These are phyloP conservation scores for Pseudomyrmex concolor DNA, from an alignment of 1,140 invertebrate species.

Conservation along the genomic window DNA sequence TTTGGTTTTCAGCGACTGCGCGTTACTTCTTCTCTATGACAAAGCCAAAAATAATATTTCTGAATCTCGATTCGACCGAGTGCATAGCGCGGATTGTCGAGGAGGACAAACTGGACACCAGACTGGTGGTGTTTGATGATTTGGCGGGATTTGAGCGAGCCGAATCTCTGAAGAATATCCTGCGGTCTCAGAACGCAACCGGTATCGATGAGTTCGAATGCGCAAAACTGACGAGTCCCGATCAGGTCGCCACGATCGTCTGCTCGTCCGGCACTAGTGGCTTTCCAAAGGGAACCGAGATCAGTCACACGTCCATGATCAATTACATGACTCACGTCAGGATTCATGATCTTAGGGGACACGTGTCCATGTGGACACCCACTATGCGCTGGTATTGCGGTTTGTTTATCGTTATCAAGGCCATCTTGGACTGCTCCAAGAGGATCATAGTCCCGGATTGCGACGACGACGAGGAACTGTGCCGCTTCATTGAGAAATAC, in stretches of 20 bases:
- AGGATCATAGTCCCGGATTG: slow-evolving; percentile 21
- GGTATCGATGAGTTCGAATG: slow-evolving; percentile 33
- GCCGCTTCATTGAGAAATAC: slow-evolving; percentile 41
- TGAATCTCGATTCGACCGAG: slow-evolving; percentile 64
- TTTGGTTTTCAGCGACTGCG: slow-evolving; percentile 69
- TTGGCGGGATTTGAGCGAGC: slow-evolving; percentile 34
- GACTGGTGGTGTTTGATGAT: slow-evolving; percentile 77
- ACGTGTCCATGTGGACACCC: slow-evolving; percentile 50
- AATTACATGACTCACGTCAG: slow-evolving; percentile 55
- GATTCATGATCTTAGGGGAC: slow-evolving; percentile 32
- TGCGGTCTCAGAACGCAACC: slow-evolving; percentile 54
- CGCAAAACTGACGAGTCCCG: slow-evolving; percentile 56
- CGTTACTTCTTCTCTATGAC: slow-evolving; percentile 77
- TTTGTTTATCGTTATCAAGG: slow-evolving; percentile 44
- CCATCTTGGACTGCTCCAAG: slow-evolving; percentile 39
- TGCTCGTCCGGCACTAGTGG: slow-evolving; percentile 79
- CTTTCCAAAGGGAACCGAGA: slow-evolving; percentile 74
- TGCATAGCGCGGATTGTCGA: slow-evolving; percentile 67
- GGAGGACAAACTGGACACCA: slow-evolving; percentile 61
- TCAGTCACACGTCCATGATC: slow-evolving; percentile 46
- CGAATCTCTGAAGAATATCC: slow-evolving; percentile 61
- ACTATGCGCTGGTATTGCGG: slow-evolving; percentile 44
- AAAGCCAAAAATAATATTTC: slow-evolving; percentile 81
- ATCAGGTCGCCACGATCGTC: slow-evolving; percentile 75
- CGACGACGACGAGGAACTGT: slow-evolving; percentile 14